Base-by-base conservation (phyloP, 2,797 vertebrate species). In the Alosa sapidissima region DNA sequence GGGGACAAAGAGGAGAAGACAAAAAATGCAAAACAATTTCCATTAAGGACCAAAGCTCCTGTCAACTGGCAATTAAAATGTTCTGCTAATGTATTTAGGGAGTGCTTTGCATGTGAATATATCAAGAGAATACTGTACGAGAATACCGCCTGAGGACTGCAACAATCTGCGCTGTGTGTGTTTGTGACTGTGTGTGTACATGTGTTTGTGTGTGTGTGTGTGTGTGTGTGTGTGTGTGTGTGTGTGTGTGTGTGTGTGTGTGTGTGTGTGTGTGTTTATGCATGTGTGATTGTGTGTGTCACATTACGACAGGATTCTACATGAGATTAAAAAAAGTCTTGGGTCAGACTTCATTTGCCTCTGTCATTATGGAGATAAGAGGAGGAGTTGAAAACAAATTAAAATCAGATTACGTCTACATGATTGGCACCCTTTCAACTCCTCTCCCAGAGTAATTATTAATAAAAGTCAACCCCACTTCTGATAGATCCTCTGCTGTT, bases 51-150 rank as follows among this genome's bases (percentile, higher is more conserved):
- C 58, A 82, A 85, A 83, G 81, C 82, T 87, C 54, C 85, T 89
- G 87, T 89, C 88, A 88, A 82, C 83, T 86, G 81, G 81, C 84
- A 88, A 88, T 90, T 87, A 89, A 88, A 88, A 82, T 51, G 52
- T 81, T 41, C 72, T 83, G 87, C 87, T 87, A 65, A 82, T 89
- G 84, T 86, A 87, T 88, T 87, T 60, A 48, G 82, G 72, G 55
- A 84, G 85, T 88, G 48, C 83, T 91, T 84, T 82, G 58, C 62
- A 62, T 88, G 82, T 86, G 72, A 82, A 86, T 88, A 83, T 87
- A 84, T 87, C 45, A 84, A 65, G 24, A 83, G 84, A 88, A 83
- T 81, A 83, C 3, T 83, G 81, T 82, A 87, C n/a, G 88, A 78
- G 72, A 51, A 24, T 68, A 83, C 65, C 75, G 86, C 6, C 84